Evolutionary conservation across 2,888 invertebrate genomes (phyloP), one percentile per base, ranked within the genome.

Genomic region (Nomada goodeniana): DNA sequence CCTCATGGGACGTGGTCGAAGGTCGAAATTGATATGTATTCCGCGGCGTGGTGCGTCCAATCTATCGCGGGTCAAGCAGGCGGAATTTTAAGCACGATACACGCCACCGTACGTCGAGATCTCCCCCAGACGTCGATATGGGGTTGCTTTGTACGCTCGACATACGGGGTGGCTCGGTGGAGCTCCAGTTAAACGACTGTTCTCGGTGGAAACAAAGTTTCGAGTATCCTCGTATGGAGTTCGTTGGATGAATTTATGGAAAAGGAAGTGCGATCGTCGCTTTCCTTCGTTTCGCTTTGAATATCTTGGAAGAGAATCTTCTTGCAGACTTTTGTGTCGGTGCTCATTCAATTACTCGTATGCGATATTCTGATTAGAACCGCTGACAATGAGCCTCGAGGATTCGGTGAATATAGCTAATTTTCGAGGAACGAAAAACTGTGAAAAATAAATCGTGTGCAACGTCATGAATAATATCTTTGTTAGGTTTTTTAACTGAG

Each of bases 31-130:
- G 93, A 93, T 93, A 93, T 93, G 93, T 93, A 93, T 93, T 93
- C 92, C 92, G 88, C 87, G 91, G 89, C 89, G 87, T 84, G 86
- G 89, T 86, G 89, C 89, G 91, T 92, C 92, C 93, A 93, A 93
- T 93, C 93, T 93, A 93, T 92, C 92, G 92, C 88, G 91, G 93
- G 93, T 94, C 93, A 94, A 93, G 93, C 93, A 91, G 89, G 90
- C 93, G 90, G 93, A 93, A 93, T 93, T 93, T 93, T 93, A 93
- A 93, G 91, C 91, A 91, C 90, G 92, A 90, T 92, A 86, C 82
- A 86, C 78, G 73, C 75, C 75, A 55, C 53, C 73, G 69, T 64
- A 77, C 64, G 29, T 65, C 78, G 59, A 20, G 36, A 70, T 73
- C 59, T 36, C 57, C 44, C 42, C 44, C 20, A 5, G 47, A 59